These are phyloP conservation scores for Tadarida brasiliensis DNA, from an alignment of 2,797 vertebrate species.

Conservation along the genomic window DNA sequence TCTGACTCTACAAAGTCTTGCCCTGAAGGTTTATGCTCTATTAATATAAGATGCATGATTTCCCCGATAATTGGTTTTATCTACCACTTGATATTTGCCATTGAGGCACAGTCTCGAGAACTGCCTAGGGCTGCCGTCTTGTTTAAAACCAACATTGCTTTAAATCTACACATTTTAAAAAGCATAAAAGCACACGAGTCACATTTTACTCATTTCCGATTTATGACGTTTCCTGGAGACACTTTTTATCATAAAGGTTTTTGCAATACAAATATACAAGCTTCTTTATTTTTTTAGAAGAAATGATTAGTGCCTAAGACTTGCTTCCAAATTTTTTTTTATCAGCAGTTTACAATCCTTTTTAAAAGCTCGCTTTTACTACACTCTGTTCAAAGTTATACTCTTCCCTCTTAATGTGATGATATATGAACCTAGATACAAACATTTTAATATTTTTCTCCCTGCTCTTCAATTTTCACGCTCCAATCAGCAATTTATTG, in stretches of 20 bases:
- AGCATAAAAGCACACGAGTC: conserved; percentile 53
- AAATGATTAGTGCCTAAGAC: conserved; percentile 16
- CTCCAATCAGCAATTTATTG: not conserved
- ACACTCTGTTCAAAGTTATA: conserved; percentile 21
- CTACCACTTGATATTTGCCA: conserved; percentile 73
- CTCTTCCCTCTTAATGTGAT: conserved; percentile 23
- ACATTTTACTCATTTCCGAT: conserved; percentile 62
- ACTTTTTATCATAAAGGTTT: conserved; percentile 49
- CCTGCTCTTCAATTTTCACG: not conserved
- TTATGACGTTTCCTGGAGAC: conserved; percentile 32
- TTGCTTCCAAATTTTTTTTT: conserved; percentile 53
- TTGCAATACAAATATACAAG: conserved; percentile 61
- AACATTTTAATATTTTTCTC: not conserved
- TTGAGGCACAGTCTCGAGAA: conserved; percentile 67
- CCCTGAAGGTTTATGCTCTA: conserved; percentile 67
- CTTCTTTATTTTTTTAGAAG: conserved; percentile 58
- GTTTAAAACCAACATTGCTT: conserved; percentile 76
- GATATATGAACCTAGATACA: not conserved
- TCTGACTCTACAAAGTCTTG: conserved; percentile 60
- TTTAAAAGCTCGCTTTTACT: conserved; percentile 26
- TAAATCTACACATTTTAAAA: conserved; percentile 66
- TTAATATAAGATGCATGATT: conserved; percentile 71
- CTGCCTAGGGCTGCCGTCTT: conserved; percentile 65
- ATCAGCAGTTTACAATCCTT: conserved; percentile 13
- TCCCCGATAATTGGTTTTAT: conserved; percentile 73